Conservation (phyloP, 1,140 invertebrate genomes). For the Araneus ventricosus region DNA sequence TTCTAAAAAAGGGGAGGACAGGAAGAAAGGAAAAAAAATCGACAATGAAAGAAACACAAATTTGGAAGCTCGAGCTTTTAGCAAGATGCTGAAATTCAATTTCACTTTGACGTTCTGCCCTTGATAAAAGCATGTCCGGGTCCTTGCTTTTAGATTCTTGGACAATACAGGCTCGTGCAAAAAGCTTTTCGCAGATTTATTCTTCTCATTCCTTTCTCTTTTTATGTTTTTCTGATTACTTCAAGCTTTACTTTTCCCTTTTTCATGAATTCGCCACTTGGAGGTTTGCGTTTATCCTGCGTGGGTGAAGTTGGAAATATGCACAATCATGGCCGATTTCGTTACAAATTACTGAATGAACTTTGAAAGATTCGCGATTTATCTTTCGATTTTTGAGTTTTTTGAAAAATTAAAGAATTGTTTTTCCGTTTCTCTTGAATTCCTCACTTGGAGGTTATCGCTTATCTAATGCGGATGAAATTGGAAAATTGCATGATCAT, state of each 20-base stretch:
- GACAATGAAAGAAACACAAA: constrained; percentile 65
- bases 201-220: constrained; percentile 31
- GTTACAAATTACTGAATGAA: neutral
- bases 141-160: constrained; percentile 63
- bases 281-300: neutral
- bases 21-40: constrained; percentile 32
- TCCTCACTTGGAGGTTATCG: too few relatives aligned
- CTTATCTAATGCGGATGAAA: too few relatives aligned
- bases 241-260: constrained; percentile 13
- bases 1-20: constrained; percentile 27
- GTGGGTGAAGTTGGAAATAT: neutral
- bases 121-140: constrained; percentile 62
- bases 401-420: too few relatives aligned
- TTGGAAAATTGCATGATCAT: too few relatives aligned
- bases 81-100: constrained; percentile 68
- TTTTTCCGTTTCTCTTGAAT: too few relatives aligned
- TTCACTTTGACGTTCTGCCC: constrained; percentile 61
- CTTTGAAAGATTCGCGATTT: too few relatives aligned
- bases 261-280: constrained; percentile 16
- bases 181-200: constrained; percentile 63
- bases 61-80: constrained; percentile 66
- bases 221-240: constrained; percentile 46
- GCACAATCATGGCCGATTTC: neutral
- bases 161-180: constrained; percentile 1
- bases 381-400: too few relatives aligned